phyloP scores from a whole-genome alignment of 2,113 vertebrate species.

The Collichthys lucidus region DNA sequence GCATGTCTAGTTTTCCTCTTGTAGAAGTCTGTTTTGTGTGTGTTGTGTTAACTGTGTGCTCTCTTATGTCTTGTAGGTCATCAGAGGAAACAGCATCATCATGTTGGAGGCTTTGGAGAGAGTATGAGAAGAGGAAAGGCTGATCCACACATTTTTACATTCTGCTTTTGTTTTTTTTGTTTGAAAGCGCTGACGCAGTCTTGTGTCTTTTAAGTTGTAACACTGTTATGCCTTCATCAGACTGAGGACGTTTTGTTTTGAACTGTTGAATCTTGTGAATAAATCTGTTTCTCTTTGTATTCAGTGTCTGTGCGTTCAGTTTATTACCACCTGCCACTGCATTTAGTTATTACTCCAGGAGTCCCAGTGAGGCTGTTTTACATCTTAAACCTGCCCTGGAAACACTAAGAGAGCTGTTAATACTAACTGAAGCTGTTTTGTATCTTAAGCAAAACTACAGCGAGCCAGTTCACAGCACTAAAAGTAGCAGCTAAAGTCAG shows the following conservation, averaged over 20 bases:
- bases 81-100: conserved; percentile 98
- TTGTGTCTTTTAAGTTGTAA: conserved; percentile 14
- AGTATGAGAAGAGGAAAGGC: conserved; percentile 85
- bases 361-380: too few relatives aligned
- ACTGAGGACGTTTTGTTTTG: conserved; percentile 21
- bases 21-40: not conserved
- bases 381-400: too few relatives aligned
- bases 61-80: conserved; percentile 85
- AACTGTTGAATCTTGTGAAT: conserved; percentile 67
- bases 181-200: not conserved
- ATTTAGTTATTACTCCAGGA: too few relatives aligned
- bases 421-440: too few relatives aligned
- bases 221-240: not conserved
- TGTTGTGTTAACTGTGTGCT: not conserved
- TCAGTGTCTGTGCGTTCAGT: not conserved
- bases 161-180: conserved; percentile 21
- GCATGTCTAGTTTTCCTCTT: too few relatives aligned
- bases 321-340: not conserved
- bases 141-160: not conserved
- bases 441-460: too few relatives aligned
- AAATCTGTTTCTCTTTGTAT: conserved; percentile 65
- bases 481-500: too few relatives aligned
- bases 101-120: conserved; percentile 98
- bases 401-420: too few relatives aligned
- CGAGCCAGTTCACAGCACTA: too few relatives aligned